phyloP scores from a whole-genome alignment of 2,888 invertebrate species.

The Chirona hameri region DNA sequence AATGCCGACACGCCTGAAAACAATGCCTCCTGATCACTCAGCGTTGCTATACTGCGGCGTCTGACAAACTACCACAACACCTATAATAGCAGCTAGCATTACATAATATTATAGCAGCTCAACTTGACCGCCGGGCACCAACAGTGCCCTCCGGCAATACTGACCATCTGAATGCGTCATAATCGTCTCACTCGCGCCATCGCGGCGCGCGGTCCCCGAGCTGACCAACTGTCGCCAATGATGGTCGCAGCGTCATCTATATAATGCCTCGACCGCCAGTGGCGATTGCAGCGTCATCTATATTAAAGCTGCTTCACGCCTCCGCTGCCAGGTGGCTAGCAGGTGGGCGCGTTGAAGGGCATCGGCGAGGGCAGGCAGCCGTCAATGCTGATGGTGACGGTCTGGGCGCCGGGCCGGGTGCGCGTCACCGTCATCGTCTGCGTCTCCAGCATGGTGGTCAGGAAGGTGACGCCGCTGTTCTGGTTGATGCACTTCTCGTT shows the following conservation, averaged over 20 bases:
- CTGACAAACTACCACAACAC: not conserved
- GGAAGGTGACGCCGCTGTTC: conserved; percentile 1
- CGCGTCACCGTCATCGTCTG: conserved; percentile 26
- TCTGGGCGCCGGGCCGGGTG: conserved; percentile 12
- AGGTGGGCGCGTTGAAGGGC: conserved; percentile 29
- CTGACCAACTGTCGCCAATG: too few species aligned
- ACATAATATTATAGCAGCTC: too few species aligned
- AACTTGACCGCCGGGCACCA: not conserved
- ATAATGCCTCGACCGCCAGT: too few species aligned
- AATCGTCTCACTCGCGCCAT: not conserved
- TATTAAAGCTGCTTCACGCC: not conserved
- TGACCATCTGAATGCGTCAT: not conserved
- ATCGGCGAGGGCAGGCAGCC: conserved; percentile 25
- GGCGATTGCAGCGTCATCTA: not conserved
- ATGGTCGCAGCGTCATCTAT: too few species aligned
- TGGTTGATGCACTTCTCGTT: conserved; percentile 24
- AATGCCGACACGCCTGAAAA: not conserved
- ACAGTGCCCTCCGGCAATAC: not conserved
- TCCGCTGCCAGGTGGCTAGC: not conserved
- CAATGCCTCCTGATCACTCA: not conserved
- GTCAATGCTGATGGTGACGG: conserved; percentile 26
- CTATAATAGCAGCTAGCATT: too few species aligned
- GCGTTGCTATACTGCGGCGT: not conserved
- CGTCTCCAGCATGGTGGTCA: not conserved
- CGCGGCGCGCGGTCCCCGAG: not conserved